Base-by-base conservation (phyloP, 2,797 vertebrate species). In the Acropternis orthonyx region DNA sequence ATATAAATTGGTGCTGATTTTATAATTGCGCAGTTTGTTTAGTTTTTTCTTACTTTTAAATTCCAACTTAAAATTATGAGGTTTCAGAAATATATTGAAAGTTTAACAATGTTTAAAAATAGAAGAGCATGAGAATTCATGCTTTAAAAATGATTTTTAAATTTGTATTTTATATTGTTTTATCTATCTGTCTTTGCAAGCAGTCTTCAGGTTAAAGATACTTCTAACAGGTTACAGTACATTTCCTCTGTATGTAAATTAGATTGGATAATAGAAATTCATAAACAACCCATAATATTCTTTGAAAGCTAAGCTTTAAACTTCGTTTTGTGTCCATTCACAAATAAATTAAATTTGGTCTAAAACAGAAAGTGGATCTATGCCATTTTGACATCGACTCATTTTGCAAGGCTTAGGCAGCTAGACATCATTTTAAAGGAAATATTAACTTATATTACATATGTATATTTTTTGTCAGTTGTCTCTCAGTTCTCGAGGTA, bases 1-100 rank as follows among this genome's bases (percentile, higher is more conserved):
- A 99, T 99, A 99, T 99, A 99, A 98, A 99, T 99, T 98, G 99
- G 99, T 99, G 99, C 99, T 99, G 99, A 99, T 99, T 99, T 99
- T 99, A 99, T 99, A 99, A 99, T 99, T 99, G 99, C 99, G 98
- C 98, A 99, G 99, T 99, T 98, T 98, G 98, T 98, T 98, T 99
- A 98, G 98, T 98, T 99, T 98, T 98, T 99, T 99, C 98, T 98
- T 98, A 98, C 98, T 99, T 98, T 99, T 98, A 98, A 98, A 98
- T 99, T 99, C 98, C 98, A 99, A 99, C 98, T 98, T 99, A 98
- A 98, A 99, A 98, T 98, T 98, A 98, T 98, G 98, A 98, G 98
- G 98, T 99, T 99, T 99, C 98, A 99, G 98, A 99, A 99, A 99
- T 98, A 99, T 99, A 98, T 99, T 99, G 99, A 99, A 98, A 98